Evolutionary conservation across 2,113 vertebrate genomes (phyloP), one percentile per base, ranked within the genome.

Genomic region (Campylorhamphus procurvoides): DNA sequence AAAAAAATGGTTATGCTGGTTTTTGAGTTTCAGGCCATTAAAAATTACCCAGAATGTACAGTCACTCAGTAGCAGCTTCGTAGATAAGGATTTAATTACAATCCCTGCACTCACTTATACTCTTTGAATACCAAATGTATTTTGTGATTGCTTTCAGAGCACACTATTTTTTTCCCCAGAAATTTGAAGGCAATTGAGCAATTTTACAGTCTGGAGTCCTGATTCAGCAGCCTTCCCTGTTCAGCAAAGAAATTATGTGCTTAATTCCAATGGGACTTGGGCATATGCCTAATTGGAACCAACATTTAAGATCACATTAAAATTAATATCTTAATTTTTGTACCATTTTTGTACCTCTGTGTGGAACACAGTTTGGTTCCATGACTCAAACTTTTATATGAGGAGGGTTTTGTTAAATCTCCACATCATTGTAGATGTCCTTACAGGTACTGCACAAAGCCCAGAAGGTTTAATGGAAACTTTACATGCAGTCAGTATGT

Each of bases 61-160:
- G 94, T 94, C 93, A 82, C 94, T 90, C 96, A 93, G 96, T 89
- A 96, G 94, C 90, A 87, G 90, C 88, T 96, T 92, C 86, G 1
- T 84, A 96, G 96, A 97, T 97, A 96, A 96, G 96, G 95, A 96
- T 96, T 96, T 96, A 97, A 94, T 97, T 96, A 96, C 95, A 95
- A 97, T 89, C 90, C 94, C 90, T 93, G 90, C 94, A 95, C 76
- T 93, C 92, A 94, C 93, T 97, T 95, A 95, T 94, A 95, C 85
- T 94, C 94, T 96, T 93, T 96, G 94, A 97, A 96, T 97, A 96
- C 92, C 93, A 96, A 97, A 95, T 96, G 92, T 81, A 95, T 95
- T 96, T 95, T 96, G 92, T 92, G 95, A 94, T 97, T 96, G 95
- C 93, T 97, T 97, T 96, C 96, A 92, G 92, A 92, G 92, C 88